phyloP scores from a whole-genome alignment of 2,113 vertebrate genomes.

The Abramis brama region DNA sequence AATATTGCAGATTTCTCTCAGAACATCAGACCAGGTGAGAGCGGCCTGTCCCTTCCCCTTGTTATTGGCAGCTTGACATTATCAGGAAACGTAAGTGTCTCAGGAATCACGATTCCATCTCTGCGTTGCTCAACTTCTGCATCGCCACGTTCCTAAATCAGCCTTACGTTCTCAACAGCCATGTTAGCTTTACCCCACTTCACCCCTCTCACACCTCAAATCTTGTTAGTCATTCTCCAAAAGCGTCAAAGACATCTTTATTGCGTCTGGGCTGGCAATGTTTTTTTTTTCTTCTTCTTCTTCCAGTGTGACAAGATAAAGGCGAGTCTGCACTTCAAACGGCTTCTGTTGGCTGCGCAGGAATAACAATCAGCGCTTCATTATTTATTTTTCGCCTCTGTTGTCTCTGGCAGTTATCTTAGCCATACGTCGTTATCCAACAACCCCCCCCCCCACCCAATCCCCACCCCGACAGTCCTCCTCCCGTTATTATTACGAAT shows the following conservation, averaged over 20 bases:
- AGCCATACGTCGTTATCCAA: slow-evolving; percentile 52
- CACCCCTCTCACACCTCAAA: slow-evolving; percentile 6
- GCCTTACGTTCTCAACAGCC: slow-evolving; percentile 33
- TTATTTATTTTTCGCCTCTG: slow-evolving; percentile 62
- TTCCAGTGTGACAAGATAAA: slow-evolving; percentile 51
- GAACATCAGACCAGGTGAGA: not conserved
- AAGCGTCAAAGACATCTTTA: slow-evolving; percentile 55
- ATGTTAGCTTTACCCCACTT: slow-evolving; percentile 26
- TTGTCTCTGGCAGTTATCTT: slow-evolving; percentile 62
- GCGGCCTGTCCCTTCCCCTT: slow-evolving; percentile 1
- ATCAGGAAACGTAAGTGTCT: not conserved
- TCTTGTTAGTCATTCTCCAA: slow-evolving; percentile 55
- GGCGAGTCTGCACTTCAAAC: slow-evolving; percentile 57
- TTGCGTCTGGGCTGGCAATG: slow-evolving; percentile 50
- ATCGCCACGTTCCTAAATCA: slow-evolving; percentile 27
- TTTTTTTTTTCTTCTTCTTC: slow-evolving; percentile 40
- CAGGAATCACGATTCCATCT: not conserved
- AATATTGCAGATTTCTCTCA: not conserved
- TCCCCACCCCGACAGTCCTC: slow-evolving; percentile 36
- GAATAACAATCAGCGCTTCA: slow-evolving; percentile 57
- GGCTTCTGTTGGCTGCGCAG: slow-evolving; percentile 53
- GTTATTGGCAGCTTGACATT: not conserved
- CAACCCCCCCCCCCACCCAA: slow-evolving; percentile 19
- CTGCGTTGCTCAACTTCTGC: slow-evolving; percentile 1
- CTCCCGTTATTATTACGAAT: slow-evolving; percentile 59